Evolutionary conservation across 2,113 vertebrate species (phyloP).

Genomic region (Eclectus roratus): DNA sequence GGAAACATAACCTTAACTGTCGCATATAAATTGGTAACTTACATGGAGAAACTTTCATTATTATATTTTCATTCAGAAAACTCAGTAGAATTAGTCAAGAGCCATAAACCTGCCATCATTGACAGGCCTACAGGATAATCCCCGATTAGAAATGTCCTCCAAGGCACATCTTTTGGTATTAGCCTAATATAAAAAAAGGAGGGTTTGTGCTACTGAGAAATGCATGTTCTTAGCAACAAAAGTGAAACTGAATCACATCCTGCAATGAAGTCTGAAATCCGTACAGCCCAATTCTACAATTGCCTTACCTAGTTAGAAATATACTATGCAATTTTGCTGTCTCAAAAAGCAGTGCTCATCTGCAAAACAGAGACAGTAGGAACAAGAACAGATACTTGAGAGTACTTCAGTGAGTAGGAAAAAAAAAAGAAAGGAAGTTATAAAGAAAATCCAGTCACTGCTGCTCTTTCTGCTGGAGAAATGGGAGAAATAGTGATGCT

Average conservation of each 20-base stretch:
- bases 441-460: not conserved
- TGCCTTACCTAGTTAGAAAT: not conserved
- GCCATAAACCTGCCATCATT: not conserved
- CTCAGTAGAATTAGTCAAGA: not conserved
- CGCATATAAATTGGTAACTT: not conserved
- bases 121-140: not conserved
- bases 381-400: not conserved
- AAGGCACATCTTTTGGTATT: not conserved
- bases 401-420: not conserved
- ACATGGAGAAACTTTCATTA: not conserved
- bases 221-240: not conserved
- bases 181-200: not conserved
- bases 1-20: not conserved
- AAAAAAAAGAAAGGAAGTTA: not conserved
- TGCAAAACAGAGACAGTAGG: not conserved
- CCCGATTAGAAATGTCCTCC: not conserved
- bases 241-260: not conserved
- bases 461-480: constrained; percentile 7
- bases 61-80: constrained; percentile 25
- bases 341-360: not conserved
- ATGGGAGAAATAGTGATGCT: not conserved
- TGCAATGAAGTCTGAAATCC: not conserved
- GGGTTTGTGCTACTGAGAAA: not conserved
- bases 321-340: not conserved
- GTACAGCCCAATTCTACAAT: not conserved